These are phyloP conservation scores for Glyphotaelius pellucidus DNA, from an alignment of 2,888 invertebrate species.

Conservation along the genomic window DNA sequence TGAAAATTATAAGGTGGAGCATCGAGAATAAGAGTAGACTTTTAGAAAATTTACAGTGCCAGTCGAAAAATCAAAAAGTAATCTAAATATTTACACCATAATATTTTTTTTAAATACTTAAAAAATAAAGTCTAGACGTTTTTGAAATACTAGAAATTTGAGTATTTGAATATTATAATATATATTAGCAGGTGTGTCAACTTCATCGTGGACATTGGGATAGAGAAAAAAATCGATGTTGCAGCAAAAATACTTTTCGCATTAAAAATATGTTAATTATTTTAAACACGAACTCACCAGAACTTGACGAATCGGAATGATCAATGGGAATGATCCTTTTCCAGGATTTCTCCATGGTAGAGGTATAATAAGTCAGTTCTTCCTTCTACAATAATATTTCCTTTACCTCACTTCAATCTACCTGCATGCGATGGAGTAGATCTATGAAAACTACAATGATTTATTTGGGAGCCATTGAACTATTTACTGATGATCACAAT, in stretches of 20 bases:
- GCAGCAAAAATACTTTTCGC: background rate
- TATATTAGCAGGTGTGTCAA: background rate
- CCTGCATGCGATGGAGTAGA: background rate
- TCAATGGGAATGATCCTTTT: slow-evolving; percentile 59
- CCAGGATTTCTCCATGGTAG: slow-evolving; percentile 58
- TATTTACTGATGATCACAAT: background rate
- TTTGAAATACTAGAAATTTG: background rate
- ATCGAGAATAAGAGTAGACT: background rate
- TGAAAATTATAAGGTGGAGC: background rate
- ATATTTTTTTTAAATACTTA: no score
- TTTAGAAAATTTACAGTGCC: background rate
- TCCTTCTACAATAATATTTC: background rate
- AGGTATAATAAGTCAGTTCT: slow-evolving; percentile 9
- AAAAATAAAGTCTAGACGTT: no score
- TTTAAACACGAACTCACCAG: slow-evolving; percentile 38
- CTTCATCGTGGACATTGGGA: background rate
- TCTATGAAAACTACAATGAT: background rate
- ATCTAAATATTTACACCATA: no score
- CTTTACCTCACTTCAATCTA: background rate
- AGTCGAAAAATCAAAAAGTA: background rate
- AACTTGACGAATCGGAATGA: slow-evolving; percentile 59
- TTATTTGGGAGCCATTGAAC: background rate
- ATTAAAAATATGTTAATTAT: background rate
- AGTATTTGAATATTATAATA: background rate
- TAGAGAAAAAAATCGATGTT: background rate